Percentiles rank a stretch among this genome's conserved stretches.
Conservation (phyloP, 2,113 vertebrate genomes). For the Trichechus manatus region DNA sequence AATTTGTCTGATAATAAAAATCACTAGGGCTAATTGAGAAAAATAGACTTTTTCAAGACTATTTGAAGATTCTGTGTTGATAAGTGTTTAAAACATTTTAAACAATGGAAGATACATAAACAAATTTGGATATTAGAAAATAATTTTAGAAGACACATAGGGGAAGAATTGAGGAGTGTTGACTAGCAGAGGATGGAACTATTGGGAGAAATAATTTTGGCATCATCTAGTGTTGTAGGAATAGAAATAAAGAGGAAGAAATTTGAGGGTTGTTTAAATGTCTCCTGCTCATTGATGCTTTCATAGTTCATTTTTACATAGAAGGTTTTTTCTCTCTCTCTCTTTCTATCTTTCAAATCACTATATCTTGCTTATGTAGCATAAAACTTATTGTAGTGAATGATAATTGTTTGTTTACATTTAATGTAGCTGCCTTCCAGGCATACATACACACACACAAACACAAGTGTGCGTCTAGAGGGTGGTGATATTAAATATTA, state of each 20-base stretch:
- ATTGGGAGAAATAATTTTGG: background rate
- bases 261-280: background rate
- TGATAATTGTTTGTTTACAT: background rate
- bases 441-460: background rate
- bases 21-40: background rate
- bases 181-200: background rate
- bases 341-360: background rate
- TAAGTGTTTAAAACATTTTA: background rate
- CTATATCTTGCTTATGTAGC: background rate
- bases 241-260: background rate
- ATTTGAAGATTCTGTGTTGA: background rate
- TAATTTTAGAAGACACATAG: background rate
- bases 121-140: background rate
- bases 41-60: background rate
- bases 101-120: background rate
- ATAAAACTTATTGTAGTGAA: background rate
- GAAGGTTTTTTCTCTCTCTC: background rate
- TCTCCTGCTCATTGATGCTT: background rate
- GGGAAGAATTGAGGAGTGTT: background rate
- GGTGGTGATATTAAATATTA: too few species aligned
- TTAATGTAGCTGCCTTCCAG: background rate
- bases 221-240: background rate
- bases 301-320: background rate
- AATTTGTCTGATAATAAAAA: conserved; percentile 6
- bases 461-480: background rate